A percentile compares a stretch with the other conserved stretches of the same genome.
Evolutionary conservation across 2,888 invertebrate genomes (phyloP).

Genomic region (Cephalotes varians): DNA sequence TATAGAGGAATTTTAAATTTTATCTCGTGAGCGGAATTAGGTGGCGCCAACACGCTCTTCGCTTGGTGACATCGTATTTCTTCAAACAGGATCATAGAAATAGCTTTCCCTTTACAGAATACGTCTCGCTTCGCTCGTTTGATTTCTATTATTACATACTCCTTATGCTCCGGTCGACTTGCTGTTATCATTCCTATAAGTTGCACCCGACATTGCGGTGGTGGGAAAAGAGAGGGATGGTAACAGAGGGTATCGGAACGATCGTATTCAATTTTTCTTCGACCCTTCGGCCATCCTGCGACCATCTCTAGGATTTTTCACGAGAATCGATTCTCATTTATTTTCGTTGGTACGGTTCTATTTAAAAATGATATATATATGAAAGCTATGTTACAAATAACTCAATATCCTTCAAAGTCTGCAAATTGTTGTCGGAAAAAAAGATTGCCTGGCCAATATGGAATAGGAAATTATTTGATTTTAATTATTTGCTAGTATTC

Average conservation of each 20-base stretch:
- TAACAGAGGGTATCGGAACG: slow-evolving; percentile 26
- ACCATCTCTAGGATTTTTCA: slow-evolving; percentile 46
- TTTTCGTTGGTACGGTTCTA: slow-evolving; percentile 56
- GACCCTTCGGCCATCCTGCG: slow-evolving; percentile 61
- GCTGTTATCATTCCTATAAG: slow-evolving; percentile 37
- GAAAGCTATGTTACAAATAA: not conserved
- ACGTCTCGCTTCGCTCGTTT: slow-evolving; percentile 9
- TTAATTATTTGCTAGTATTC: not conserved
- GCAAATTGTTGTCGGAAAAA: not conserved
- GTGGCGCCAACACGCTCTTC: not conserved
- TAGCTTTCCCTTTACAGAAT: not conserved
- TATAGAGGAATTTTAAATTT: not conserved
- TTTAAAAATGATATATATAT: slow-evolving; percentile 52
- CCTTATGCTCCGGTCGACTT: slow-evolving; percentile 29
- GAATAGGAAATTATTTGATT: not conserved
- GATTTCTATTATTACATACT: slow-evolving; percentile 39
- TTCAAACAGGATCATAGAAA: not conserved
- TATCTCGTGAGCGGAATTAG: not conserved
- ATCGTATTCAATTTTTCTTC: slow-evolving; percentile 62
- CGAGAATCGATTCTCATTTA: slow-evolving; percentile 39
- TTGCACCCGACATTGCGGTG: not conserved
- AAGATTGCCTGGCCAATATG: not conserved
- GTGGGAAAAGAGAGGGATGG: not conserved
- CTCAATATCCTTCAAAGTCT: not conserved
- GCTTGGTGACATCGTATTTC: not conserved